Base-by-base conservation (phyloP, 2,888 invertebrate species). In the Pyrgus malvae region DNA sequence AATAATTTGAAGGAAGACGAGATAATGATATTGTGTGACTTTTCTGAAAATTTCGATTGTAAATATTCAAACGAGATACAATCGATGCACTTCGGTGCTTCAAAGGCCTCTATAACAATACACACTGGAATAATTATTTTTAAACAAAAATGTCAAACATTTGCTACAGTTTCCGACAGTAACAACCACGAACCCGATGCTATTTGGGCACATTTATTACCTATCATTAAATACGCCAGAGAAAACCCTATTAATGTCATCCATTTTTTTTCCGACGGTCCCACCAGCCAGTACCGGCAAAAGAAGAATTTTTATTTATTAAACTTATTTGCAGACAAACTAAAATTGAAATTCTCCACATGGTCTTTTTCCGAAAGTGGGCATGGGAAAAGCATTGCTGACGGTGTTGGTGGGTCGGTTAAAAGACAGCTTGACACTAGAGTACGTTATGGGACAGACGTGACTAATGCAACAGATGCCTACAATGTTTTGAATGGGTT, bases 241-340 rank as follows among this genome's bases (percentile, higher is more conserved):
- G 33, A 56, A 33, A 19, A 25, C 33, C 64, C 64, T 8, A 29
- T 60, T 5, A 35, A 41, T 9, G 54, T 62, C 1, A 58, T 68
- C 8, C 65, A 66, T 58, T 63, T 62, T 49, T 65, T 56, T 48
- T 68, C 67, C 2, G 67, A 69, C 45, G 67, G 67, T 3, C 70
- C 68, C 7, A 56, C 45, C 4, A 55, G 51, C 1, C 66, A 70
- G 50, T 67, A 67, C 37, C 54, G 64, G n/a, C 64, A 67, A 46
- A 68, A 69, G 42, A 61, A 62, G 44, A 62, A 61, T 50, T 67
- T 68, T 55, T 62, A 3, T 49, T 55, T 67, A 1, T 25, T 60
- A 0, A 58, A 48, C 38, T 31, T 58, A 23, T 64, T 65, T 38
- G 57, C 61, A 27, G 2, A 7, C 19, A 53, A 62, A 54, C 37